Evolutionary conservation across 2,888 invertebrate genomes (phyloP).

Genomic region (Platycnemis pennipes): DNA sequence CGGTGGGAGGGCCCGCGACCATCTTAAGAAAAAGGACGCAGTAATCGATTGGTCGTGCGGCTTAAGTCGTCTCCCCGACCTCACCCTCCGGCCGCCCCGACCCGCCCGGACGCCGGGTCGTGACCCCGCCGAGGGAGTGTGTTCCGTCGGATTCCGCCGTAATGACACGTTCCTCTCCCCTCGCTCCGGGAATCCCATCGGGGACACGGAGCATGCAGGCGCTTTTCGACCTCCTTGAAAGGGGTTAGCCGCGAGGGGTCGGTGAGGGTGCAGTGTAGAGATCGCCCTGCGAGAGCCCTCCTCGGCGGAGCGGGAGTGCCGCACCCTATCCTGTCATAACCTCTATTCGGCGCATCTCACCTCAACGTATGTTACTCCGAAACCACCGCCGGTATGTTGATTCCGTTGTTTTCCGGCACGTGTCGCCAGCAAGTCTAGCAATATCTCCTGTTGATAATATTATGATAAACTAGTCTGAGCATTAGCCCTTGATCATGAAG

Average conservation of each 20-base stretch:
- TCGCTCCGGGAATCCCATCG: background rate
- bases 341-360: no score
- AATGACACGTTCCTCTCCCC: conserved; percentile 37
- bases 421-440: no score
- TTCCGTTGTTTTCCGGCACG: no score
- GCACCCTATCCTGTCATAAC: no score
- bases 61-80: background rate
- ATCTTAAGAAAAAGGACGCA: background rate
- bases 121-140: conserved; percentile 3
- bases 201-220: background rate
- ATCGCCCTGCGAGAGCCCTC: no score
- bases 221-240: background rate
- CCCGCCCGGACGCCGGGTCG: background rate
- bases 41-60: conserved; percentile 41
- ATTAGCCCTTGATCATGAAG: no score
- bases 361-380: no score
- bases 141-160: conserved; percentile 21
- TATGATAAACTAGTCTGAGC: no score
- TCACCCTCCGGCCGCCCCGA: background rate
- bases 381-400: no score
- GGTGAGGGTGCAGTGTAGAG: no score
- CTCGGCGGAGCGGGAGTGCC: background rate
- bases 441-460: no score
- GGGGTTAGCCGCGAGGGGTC: background rate
- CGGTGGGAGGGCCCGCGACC: background rate